A percentile compares a stretch with the other conserved stretches of the same genome.
phyloP scores from a whole-genome alignment of 1,140 invertebrate genomes.

The Steinernema khuongi region DNA sequence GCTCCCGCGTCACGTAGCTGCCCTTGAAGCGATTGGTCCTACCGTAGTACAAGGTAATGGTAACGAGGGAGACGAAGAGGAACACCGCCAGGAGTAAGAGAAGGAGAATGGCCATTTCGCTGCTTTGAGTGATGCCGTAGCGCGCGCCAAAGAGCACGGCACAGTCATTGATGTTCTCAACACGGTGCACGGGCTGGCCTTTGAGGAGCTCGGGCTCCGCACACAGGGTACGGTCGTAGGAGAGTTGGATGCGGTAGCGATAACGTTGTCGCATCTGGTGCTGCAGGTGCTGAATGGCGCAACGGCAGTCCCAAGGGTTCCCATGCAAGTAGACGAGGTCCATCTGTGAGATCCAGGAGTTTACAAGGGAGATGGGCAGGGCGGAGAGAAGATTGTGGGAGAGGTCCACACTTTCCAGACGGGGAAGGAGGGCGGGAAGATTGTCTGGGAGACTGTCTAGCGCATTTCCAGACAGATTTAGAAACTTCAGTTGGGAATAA shows the following conservation, averaged over 20 bases:
- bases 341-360: constrained; percentile 13
- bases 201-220: background rate
- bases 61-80: constrained; percentile 5
- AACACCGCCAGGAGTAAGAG: background rate
- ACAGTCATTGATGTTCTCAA: constrained; percentile 8
- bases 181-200: background rate
- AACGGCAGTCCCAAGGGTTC: constrained; percentile 18
- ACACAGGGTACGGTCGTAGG: constrained; percentile 9
- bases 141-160: constrained; percentile 15
- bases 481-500: constrained; percentile 7
- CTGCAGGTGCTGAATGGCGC: constrained; percentile 5
- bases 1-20: constrained; percentile 8
- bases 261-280: constrained; percentile 14
- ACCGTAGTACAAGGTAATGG: constrained; percentile 1
- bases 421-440: background rate
- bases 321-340: background rate
- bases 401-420: background rate
- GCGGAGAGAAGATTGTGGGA: constrained; percentile 5
- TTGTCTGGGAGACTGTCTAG: constrained; percentile 13
- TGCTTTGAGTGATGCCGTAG: constrained; percentile 10
- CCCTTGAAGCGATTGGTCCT: constrained; percentile 7
- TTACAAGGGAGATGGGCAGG: constrained; percentile 3
- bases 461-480: constrained; percentile 8
- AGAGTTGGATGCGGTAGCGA: background rate
- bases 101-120: constrained; percentile 12